Percentiles rank a stretch among this genome's conserved stretches.
phyloP scores from a whole-genome alignment of 2,797 vertebrate species.

The Anguilla obscura region DNA sequence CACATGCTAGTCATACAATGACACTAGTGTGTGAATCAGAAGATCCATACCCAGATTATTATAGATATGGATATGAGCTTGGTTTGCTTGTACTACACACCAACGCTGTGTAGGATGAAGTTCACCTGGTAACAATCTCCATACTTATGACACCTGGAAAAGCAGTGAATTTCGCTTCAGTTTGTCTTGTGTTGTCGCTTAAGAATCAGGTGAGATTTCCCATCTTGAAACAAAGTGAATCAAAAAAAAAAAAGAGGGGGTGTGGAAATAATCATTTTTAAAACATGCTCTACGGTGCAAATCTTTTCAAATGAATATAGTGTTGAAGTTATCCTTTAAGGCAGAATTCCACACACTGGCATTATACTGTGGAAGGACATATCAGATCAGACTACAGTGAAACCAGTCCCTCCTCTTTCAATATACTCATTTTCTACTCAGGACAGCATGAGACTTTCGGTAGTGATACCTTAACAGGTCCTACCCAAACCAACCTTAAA shows the following conservation, averaged over 20 bases:
- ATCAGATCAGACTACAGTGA: neutral
- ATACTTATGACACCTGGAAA: no score
- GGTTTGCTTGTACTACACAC: neutral
- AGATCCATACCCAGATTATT: neutral
- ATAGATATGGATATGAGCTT: neutral
- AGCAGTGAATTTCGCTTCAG: no score
- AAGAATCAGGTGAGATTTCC: no score
- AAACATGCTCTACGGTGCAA: no score
- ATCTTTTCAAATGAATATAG: no score
- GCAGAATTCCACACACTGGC: neutral
- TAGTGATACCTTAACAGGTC: neutral
- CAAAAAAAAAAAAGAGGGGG: no score
- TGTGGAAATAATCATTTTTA: no score
- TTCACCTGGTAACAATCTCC: neutral
- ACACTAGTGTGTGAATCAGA: neutral
- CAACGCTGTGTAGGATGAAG: neutral
- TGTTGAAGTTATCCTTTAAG: no score
- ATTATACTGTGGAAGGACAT: neutral
- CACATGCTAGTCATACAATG: neutral
- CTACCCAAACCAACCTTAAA: neutral
- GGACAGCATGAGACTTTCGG: neutral
- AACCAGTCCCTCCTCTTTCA: no score
- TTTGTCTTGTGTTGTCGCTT: no score
- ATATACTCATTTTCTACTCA: neutral
- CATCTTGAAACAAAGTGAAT: no score